These are phyloP conservation scores for Palythoa heliodiscus DNA, from an alignment of 92 coral and sea anemone species.

Conservation along the genomic window DNA sequence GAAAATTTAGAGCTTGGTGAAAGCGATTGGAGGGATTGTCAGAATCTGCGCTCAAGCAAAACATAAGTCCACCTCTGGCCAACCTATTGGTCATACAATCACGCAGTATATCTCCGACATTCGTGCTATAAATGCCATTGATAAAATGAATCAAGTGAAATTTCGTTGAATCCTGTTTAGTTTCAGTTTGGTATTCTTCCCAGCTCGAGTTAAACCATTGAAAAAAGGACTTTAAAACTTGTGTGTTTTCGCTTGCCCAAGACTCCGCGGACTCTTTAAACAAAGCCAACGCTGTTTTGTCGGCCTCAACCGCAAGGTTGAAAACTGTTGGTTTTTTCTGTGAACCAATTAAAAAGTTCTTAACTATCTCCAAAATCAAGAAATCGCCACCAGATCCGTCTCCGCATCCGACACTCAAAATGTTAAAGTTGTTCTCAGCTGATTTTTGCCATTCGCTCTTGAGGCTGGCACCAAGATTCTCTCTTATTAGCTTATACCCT, in stretches of 20 bases:
- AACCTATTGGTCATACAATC: slow-evolving; percentile 1
- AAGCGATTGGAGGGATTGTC: neutral
- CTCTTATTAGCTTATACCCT: neutral
- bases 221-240: neutral
- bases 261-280: slow-evolving; percentile 23
- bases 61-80: neutral
- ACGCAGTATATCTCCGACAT: neutral
- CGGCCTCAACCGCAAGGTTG: neutral
- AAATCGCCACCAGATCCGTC: slow-evolving; percentile 2
- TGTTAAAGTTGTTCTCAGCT: neutral
- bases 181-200: slow-evolving; percentile 12
- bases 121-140: neutral
- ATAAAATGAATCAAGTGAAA: slow-evolving; percentile 12
- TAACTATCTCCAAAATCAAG: neutral
- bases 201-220: neutral
- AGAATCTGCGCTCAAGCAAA: neutral
- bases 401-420: slow-evolving; percentile 15
- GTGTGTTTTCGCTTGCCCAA: slow-evolving; percentile 2
- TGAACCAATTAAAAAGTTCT: neutral
- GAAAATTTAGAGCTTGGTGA: neutral
- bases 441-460: neutral
- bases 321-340: neutral
- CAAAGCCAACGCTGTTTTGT: neutral
- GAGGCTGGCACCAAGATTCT: neutral
- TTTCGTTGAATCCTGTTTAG: neutral